These are phyloP conservation scores for Danio choprae DNA, from an alignment of 2,797 vertebrate species.

Conservation along the genomic window DNA sequence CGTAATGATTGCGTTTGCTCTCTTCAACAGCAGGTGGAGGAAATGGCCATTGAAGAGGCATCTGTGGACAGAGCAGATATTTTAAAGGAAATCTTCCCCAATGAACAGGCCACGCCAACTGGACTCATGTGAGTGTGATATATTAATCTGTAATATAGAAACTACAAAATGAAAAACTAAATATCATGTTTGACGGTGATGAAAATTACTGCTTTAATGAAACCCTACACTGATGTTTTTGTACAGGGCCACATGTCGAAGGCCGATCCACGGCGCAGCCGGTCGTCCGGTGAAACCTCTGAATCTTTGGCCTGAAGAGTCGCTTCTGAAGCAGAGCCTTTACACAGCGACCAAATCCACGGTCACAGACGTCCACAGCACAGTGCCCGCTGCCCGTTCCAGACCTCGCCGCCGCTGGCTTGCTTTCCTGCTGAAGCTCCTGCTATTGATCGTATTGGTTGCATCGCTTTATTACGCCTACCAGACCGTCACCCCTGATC, in stretches of 20 bases:
- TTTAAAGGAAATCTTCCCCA: conserved; percentile 88
- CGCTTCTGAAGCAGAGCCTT: conserved; percentile 64
- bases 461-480: conserved; percentile 88
- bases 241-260: conserved; percentile 90
- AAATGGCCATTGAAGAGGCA: conserved; percentile 71
- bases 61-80: conserved; percentile 70
- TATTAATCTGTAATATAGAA: too few relatives aligned
- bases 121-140: conserved; percentile 85
- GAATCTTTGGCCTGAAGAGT: conserved; percentile 84
- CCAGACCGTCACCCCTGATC: conserved; percentile 92
- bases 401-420: conserved; percentile 73
- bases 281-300: conserved; percentile 80
- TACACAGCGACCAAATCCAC: conserved; percentile 64
- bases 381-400: conserved; percentile 73
- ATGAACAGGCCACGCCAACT: conserved; percentile 83
- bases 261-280: conserved; percentile 92
- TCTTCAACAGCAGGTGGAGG: conserved; percentile 81
- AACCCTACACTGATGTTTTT: neutral
- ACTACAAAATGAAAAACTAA: too few relatives aligned
- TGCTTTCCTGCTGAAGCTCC: conserved; percentile 89
- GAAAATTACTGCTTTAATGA: neutral
- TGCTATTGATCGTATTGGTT: conserved; percentile 82
- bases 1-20: neutral
- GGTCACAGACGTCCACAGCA: conserved; percentile 67
- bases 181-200: neutral